Base-by-base conservation (phyloP, 2,797 vertebrate genomes). In the Alectoris magna region DNA sequence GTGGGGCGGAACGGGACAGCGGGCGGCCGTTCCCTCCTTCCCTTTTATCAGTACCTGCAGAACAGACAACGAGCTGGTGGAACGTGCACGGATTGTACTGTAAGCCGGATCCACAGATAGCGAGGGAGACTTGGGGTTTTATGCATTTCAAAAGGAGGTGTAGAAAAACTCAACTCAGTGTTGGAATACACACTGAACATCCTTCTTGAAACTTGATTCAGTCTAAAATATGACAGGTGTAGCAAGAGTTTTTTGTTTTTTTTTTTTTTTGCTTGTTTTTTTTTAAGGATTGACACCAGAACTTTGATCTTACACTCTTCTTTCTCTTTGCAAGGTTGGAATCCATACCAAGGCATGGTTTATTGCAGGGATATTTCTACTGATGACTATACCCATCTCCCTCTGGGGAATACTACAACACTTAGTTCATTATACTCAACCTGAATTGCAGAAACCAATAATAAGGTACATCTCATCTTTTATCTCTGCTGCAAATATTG, bases 361-460 rank as follows among this genome's bases (percentile, higher is more conserved):
- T 96, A 99, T 99, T 2, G 99, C 99, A 81, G 99, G 99, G 49
- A 99, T 99, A 96, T 99, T 99, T 96, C 98, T 99, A 46, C 98
- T 99, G 34, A 98, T 99, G 98, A 99, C 99, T 24, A 98, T 99
- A 90, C 99, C 99, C 34, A 98, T 99, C 96, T 99, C 99, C 51
- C 97, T 99, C 56, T 99, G 99, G 99, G 99, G 98, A 13, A 99
- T 99, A 96, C 97, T 99, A 4, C 99, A 99, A 93, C 99, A 99
- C 96, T 97, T 99, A 73, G 99, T 99, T 71, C 98, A 99, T 97
- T 99, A 99, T 94, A 99, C 99, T 78, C 99, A 99, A 91, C 99
- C 99, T 31, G 99, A 99, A 91, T 97, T 99, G 56, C 99, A 99
- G 96, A 99, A 99, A 94, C 99, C 99, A 10, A 99, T 99, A 85